A percentile compares a stretch with the other conserved stretches of the same genome.
Evolutionary conservation across 2,888 invertebrate species (phyloP).

Genomic region (Ectobius pallidus): DNA sequence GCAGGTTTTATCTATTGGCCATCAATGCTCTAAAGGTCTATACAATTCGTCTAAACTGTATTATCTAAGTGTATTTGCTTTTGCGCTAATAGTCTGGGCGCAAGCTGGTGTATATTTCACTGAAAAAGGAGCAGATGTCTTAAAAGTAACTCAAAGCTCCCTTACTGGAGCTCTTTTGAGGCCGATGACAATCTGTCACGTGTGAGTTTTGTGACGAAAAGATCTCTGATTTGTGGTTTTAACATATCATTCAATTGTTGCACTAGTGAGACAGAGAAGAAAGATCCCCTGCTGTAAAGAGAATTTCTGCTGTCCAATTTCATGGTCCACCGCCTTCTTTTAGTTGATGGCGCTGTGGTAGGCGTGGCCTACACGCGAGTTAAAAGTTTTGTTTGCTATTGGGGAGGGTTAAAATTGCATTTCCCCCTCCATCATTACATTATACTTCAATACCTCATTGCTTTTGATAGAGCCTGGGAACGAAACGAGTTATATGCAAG

Average conservation of each 20-base stretch:
- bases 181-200: conserved; percentile 36
- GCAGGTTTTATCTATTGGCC: no score
- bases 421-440: neutral
- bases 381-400: conserved; percentile 24
- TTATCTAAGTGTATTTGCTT: neutral
- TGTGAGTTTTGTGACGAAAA: conserved; percentile 34
- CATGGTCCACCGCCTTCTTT: conserved; percentile 36
- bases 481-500: neutral
- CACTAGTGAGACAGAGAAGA: no score
- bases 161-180: neutral
- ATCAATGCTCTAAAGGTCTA: no score
- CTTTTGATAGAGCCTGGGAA: neutral
- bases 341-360: conserved; percentile 7
- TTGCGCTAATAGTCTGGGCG: neutral
- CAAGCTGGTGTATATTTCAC: neutral
- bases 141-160: conserved; percentile 1
- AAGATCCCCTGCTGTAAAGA: neutral
- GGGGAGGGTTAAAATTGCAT: conserved; percentile 18
- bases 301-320: conserved; percentile 32
- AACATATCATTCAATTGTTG: conserved; percentile 30
- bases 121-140: conserved; percentile 38
- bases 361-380: conserved; percentile 31
- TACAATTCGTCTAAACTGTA: no score
- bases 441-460: no score
- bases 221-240: conserved; percentile 42